Evolutionary conservation across 1,140 invertebrate genomes (phyloP).

Genomic region (Eumeta japonica): DNA sequence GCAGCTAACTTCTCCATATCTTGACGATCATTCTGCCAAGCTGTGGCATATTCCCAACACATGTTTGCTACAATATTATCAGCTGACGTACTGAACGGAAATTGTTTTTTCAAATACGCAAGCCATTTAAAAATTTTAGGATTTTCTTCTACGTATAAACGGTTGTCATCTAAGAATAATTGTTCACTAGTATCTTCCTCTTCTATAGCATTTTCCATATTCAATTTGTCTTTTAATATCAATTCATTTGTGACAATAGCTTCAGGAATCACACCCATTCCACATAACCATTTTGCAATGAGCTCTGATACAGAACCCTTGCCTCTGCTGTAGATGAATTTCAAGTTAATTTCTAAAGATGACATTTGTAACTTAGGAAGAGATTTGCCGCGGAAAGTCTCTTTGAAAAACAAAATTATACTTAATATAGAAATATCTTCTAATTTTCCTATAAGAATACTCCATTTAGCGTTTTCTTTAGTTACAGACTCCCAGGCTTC

Average conservation of each 20-base stretch:
- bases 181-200: slow-evolving; percentile 27
- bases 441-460: slow-evolving; percentile 80
- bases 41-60: slow-evolving; percentile 84
- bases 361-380: slow-evolving; percentile 61
- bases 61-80: slow-evolving; percentile 80
- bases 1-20: slow-evolving; percentile 65
- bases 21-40: slow-evolving; percentile 79
- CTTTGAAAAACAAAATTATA: slow-evolving; percentile 64
- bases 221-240: too few relatives aligned
- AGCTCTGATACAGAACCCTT: slow-evolving; percentile 83
- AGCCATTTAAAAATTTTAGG: slow-evolving; percentile 60
- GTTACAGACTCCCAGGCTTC: slow-evolving; percentile 81
- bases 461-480: slow-evolving; percentile 83
- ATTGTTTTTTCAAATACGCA: slow-evolving; percentile 67
- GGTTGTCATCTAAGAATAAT: slow-evolving; percentile 35
- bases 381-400: slow-evolving; percentile 30
- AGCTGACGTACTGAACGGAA: slow-evolving; percentile 81
- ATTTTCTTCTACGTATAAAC: slow-evolving; percentile 33
- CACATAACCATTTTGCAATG: slow-evolving; percentile 77
- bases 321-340: slow-evolving; percentile 72
- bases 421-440: slow-evolving; percentile 83
- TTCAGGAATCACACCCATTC: slow-evolving; percentile 67
- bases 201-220: slow-evolving; percentile 22
- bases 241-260: slow-evolving; percentile 40
- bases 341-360: slow-evolving; percentile 68